Base-by-base conservation (phyloP, 2,113 vertebrate species). In the Carettochelys insculpta region DNA sequence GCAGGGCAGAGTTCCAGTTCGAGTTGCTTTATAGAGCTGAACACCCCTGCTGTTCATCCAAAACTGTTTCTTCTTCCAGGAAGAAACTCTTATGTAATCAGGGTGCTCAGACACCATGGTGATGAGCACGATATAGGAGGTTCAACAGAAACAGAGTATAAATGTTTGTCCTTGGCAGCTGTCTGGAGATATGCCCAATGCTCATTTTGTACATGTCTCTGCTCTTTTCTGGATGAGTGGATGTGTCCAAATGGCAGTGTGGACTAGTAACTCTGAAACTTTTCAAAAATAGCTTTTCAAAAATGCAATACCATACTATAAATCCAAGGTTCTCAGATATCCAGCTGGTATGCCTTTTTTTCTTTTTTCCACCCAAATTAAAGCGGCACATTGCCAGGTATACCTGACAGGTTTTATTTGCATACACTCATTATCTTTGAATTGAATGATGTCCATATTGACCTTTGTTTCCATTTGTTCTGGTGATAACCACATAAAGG, bases 191-290 rank as follows among this genome's bases (percentile, higher is more conserved):
- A 31, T 58, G 9, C 3, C 4, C 31, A 50, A 80, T 83, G 7
- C 0, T 41, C 56, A 45, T 1, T 24, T 19, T 8, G 6, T 12
- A 22, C 0, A 0, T 56, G 92, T 5, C 1, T 87, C 50, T 52
- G 1, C 50, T 24, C 34, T 45, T 5, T 20, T 47, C 16, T 47
- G 7, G 13, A 79, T 27, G 45, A 92, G 82, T n/a, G 20, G 12
- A 4, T 53, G 4, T 43, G 27, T n/a, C 38, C 45, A 77, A 56
- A 80, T 6, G 68, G 34, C 9, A 54, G 13, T 22, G 29, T 56
- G 47, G 83, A 24, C 5, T 1, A 27, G 29, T 58, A 11, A 58
- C 56, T 31, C 56, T 14, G 31, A 31, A 58, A 12, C 29, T 58
- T 31, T 58, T 58, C 29, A 58, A 29, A 58, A 31, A 14, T 20